Base-by-base conservation (phyloP, 2,888 invertebrate genomes). In the Leptinotarsa tumamoca region DNA sequence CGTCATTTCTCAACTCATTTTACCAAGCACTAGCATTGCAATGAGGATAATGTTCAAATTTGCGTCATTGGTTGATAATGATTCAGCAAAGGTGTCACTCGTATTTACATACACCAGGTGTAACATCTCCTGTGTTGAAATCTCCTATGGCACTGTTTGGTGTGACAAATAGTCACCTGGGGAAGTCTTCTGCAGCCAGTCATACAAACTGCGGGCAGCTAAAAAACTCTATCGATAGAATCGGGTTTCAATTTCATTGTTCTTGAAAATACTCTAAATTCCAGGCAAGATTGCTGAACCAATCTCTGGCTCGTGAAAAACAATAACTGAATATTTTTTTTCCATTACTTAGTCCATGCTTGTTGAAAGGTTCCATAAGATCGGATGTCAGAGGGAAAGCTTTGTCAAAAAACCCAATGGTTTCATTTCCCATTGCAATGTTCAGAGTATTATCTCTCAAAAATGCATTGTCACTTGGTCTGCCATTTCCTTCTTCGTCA, bases 161-260 rank as follows among this genome's bases (percentile, higher is more conserved):
- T 43, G 10, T 43, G 33, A 43, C 2, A 43, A 10, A 43, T 10
- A 43, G 33, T 43, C 0, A 5, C 52, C 4, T 52, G 17, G 52
- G n/a, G 0, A 13, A 52, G 4, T 52, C 52, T 52, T 52, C 2
- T 4, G 0, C n/a, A 52, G n/a, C 52, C 52, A 58, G 18, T 58
- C n/a, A 58, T 58, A 18, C 4, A 58, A 10, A 71, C 74, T 67
- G 51, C 71, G 71, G 51, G 67, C 58, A 71, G 70, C 58, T 58
- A 70, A 74, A 71, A 74, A 17, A 74, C 67, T 74, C 27, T 67
- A 71, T 71, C 70, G 2, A 50, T 71, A 71, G 56, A 71, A 49
- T 27, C 70, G 43, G 51, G 49, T 67, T 66, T 56, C 56, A 71
- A 71, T 3, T 71, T 56, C 52, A 70, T 74, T 56, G 67, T 71